Base-by-base conservation (phyloP, 2,113 vertebrate genomes). In the Campylorhamphus procurvoides region DNA sequence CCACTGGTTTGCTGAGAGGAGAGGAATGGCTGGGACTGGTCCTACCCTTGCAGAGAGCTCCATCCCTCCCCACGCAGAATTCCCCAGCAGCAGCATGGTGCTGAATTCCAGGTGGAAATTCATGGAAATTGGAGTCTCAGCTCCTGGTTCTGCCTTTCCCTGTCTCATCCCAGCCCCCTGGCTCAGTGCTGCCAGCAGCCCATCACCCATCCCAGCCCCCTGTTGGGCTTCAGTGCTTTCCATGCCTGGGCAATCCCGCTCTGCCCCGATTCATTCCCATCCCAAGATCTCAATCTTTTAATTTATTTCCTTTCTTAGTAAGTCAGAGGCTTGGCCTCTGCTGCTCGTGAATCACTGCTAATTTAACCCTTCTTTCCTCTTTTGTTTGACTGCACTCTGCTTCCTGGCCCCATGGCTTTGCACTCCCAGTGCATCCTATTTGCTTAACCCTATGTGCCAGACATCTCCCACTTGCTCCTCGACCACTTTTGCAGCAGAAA, bases 381-480 rank as follows among this genome's bases (percentile, higher is more conserved):
- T 35, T 59, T 58, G 33, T 66, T 82, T 39, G 39, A 6, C 49
- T 0, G 0, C 1, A 6, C 56, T 84, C 6, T 0, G n/a, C 66
- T 90, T 79, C 86, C 40, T 25, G 14, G 64, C 74, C 63, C 46
- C 58, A 44, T 47, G 22, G 29, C 53, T 93, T 52, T n/a, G 37
- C 68, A 20, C 63, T 55, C 66, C 28, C 2, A 0, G 9, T 18
- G 28, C 33, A 33, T n/a, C 28, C 75, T 46, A 35, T 55, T 52
- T 56, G 59, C 72, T 94, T 69, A 53, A 64, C 59, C 31, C n/a
- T 12, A 1, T 3, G 25, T 22, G 33, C 1, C 6, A 58, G 56
- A 52, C 68, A 11, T 44, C 73, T 37, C 33, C 37, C 0, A 5
- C 68, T 71, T 13, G 16, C 64, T 81, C 59, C 33, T 67, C 0